phyloP scores from a whole-genome alignment of 2,888 invertebrate species.

The Timema podura region DNA sequence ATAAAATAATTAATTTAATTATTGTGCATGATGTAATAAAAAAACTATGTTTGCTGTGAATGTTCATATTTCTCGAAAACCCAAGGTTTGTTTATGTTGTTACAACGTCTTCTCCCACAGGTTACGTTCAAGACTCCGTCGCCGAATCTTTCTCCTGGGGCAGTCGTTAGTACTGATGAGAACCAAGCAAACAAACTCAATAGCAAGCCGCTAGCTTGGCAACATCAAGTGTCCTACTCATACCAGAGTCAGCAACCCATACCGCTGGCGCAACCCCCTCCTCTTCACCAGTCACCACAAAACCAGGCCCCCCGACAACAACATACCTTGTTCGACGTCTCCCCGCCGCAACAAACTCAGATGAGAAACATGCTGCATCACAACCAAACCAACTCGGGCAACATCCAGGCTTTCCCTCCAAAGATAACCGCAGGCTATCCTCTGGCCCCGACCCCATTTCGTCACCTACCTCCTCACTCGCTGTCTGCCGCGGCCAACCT shows the following conservation, averaged over 20 bases:
- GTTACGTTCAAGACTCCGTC: constrained; percentile 54
- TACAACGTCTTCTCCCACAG: constrained; percentile 39
- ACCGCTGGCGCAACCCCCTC: not conserved
- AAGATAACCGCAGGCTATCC: too few species aligned
- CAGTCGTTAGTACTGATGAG: constrained; percentile 14
- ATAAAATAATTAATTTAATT: too few species aligned
- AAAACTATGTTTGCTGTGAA: too few species aligned
- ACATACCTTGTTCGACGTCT: too few species aligned
- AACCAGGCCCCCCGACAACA: too few species aligned
- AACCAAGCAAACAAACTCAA: constrained; percentile 14
- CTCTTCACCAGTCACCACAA: not conserved
- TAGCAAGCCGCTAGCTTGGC: constrained; percentile 22
- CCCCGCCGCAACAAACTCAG: too few species aligned
- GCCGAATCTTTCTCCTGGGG: constrained; percentile 35
- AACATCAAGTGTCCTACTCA: constrained; percentile 21
- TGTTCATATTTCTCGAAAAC: not conserved
- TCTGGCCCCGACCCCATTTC: constrained; percentile 40
- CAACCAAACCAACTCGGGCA: too few species aligned
- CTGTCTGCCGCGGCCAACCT: constrained; percentile 6
- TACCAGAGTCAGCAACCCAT: constrained; percentile 21
- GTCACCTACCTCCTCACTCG: constrained; percentile 22
- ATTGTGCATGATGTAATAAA: too few species aligned
- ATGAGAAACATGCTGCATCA: too few species aligned
- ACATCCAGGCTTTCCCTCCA: too few species aligned
- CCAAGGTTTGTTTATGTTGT: constrained; percentile 13